These are phyloP conservation scores for Pempheris klunzingeri DNA, from an alignment of 2,797 vertebrate species.

Conservation along the genomic window DNA sequence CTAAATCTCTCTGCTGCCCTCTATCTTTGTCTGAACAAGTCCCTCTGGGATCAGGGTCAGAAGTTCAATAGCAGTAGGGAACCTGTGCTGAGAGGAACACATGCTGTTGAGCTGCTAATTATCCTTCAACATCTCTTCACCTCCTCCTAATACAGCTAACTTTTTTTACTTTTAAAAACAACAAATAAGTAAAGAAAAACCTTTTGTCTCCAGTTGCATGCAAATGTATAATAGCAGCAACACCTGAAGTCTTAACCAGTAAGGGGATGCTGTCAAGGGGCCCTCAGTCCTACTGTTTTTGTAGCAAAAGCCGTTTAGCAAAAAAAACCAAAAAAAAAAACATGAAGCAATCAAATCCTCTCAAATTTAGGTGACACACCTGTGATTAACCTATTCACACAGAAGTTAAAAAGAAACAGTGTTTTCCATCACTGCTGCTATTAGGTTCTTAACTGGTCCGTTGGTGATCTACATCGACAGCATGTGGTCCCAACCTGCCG, in stretches of 20 bases:
- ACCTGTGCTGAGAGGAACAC: slow-evolving; percentile 85
- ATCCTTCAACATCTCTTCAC: slow-evolving; percentile 73
- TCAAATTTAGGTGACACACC: neutral
- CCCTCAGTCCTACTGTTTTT: too few species aligned
- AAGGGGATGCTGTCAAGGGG: neutral
- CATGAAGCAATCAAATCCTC: neutral
- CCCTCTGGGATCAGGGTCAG: slow-evolving; percentile 92
- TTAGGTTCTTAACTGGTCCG: slow-evolving; percentile 64
- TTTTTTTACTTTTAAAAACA: slow-evolving; percentile 62
- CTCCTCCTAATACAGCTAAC: slow-evolving; percentile 35
- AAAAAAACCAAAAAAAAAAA: too few species aligned
- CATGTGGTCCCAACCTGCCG: slow-evolving; percentile 83
- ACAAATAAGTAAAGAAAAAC: neutral
- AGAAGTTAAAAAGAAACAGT: neutral
- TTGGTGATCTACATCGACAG: slow-evolving; percentile 62
- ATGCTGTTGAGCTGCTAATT: slow-evolving; percentile 85
- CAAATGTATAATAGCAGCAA: neutral
- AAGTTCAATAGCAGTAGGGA: slow-evolving; percentile 95
- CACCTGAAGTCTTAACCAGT: neutral
- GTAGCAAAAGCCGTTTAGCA: too few species aligned
- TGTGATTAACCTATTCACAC: neutral
- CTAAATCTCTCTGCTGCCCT: slow-evolving; percentile 96
- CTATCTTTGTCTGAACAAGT: slow-evolving; percentile 93
- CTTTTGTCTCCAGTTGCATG: neutral
- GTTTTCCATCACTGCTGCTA: slow-evolving; percentile 14